These are phyloP conservation scores for Leguminivora glycinivorella DNA, from an alignment of 1,140 invertebrate species.

Conservation along the genomic window DNA sequence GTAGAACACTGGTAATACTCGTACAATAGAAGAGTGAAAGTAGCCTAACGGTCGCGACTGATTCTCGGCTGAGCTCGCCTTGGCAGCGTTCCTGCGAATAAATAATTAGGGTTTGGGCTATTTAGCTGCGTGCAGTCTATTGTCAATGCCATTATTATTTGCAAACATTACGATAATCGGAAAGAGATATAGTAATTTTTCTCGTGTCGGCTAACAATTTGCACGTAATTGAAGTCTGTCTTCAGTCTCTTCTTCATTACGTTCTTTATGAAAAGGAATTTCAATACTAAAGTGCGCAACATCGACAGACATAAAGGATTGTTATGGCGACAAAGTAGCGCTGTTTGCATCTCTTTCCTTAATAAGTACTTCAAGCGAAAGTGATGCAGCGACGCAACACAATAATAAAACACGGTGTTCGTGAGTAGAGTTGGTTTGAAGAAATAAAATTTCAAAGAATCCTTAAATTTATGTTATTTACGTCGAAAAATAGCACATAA, in stretches of 20 bases:
- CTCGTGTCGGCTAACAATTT: not conserved
- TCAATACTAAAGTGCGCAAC: too few relatives aligned
- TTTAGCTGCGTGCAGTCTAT: conserved; percentile 1
- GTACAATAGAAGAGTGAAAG: conserved; percentile 20
- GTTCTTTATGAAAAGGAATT: too few relatives aligned
- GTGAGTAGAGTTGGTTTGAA: not conserved
- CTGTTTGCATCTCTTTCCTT: too few relatives aligned
- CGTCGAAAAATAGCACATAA: not conserved
- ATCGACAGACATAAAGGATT: too few relatives aligned
- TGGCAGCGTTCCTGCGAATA: conserved; percentile 23
- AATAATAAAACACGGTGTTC: too few relatives aligned
- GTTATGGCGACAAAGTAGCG: too few relatives aligned
- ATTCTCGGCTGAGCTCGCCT: not conserved
- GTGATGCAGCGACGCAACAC: too few relatives aligned
- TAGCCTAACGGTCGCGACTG: conserved; percentile 11
- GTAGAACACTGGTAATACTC: conserved; percentile 15
- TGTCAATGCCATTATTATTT: conserved; percentile 19
- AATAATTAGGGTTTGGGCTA: conserved; percentile 17
- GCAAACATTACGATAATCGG: not conserved
- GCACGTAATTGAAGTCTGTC: too few relatives aligned
- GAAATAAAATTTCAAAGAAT: not conserved
- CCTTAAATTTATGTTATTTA: too few relatives aligned
- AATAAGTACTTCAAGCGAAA: too few relatives aligned
- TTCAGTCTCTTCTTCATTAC: too few relatives aligned
- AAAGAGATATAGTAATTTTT: not conserved